A percentile compares a stretch with the other conserved stretches of the same genome.
Conservation (phyloP, 2,797 vertebrate genomes). For the Sebastiscus albofasciatus region DNA sequence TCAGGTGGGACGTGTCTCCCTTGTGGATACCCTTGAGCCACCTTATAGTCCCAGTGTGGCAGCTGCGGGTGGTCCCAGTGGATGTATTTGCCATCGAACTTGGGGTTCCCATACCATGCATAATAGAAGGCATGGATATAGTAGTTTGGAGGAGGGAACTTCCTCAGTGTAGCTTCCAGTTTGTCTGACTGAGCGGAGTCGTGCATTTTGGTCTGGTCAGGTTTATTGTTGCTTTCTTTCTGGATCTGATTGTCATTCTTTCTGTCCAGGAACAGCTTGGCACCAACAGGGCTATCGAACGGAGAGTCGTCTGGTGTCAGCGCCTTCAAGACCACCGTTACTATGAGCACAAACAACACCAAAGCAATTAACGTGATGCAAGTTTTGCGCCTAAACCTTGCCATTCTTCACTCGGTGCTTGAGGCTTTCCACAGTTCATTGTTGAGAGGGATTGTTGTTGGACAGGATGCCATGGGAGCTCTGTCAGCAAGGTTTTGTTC, state of each 20-base stretch:
- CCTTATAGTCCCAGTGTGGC: constrained; percentile 94
- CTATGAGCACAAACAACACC: constrained; percentile 87
- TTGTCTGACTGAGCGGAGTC: constrained; percentile 26
- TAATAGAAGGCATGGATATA: constrained; percentile 96
- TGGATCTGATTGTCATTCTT: constrained; percentile 58
- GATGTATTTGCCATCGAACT: constrained; percentile 93
- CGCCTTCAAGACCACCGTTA: constrained; percentile 90
- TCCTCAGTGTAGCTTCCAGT: constrained; percentile 74
- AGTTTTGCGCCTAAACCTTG: constrained; percentile 90
- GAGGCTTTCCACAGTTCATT: constrained; percentile 54
- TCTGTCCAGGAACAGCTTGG: constrained; percentile 80
- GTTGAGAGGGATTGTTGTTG: constrained; percentile 18
- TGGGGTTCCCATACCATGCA: constrained; percentile 93
- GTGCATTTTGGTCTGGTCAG: constrained; percentile 51
- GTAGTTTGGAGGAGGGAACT: constrained; percentile 90
- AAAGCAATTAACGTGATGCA: constrained; percentile 87
- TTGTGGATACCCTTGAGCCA: constrained; percentile 89
- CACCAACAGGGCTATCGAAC: constrained; percentile 81
- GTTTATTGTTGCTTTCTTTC: constrained; percentile 44
- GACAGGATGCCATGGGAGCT: constrained; percentile 14
- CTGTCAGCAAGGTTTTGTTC: background rate
- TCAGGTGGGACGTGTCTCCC: constrained; percentile 92
- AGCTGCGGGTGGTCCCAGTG: constrained; percentile 95
- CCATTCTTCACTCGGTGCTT: constrained; percentile 84
- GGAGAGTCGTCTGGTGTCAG: constrained; percentile 85